Percentiles rank a stretch among this genome's conserved stretches.
These are phyloP conservation scores for Perodicticus potto DNA, from an alignment of 2,797 vertebrate genomes.

Conservation along the genomic window DNA sequence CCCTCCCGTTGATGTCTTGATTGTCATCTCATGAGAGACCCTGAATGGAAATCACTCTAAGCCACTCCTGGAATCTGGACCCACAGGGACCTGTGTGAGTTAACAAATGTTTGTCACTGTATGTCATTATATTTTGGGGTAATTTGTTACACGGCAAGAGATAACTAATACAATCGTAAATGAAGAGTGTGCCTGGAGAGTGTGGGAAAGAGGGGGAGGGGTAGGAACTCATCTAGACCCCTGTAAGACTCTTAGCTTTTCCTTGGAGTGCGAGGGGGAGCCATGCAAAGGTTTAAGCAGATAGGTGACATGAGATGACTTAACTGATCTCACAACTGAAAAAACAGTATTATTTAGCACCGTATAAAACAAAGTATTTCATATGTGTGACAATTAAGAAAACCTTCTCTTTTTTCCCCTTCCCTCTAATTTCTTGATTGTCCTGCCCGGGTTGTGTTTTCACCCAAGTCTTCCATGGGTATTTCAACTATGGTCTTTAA, in stretches of 20 bases:
- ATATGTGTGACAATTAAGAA: neutral
- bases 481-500: slow-evolving; percentile 19
- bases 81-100: neutral
- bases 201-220: neutral
- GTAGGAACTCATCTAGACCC: neutral
- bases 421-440: neutral
- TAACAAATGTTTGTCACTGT: neutral
- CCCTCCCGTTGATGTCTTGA: neutral
- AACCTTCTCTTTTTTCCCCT: neutral
- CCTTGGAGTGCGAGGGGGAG: neutral
- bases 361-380: neutral
- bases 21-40: neutral
- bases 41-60: neutral
- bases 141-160: neutral
- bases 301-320: neutral
- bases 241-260: neutral
- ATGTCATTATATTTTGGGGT: neutral
- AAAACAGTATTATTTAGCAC: neutral
- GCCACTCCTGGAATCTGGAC: neutral
- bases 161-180: neutral
- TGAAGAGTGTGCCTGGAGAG: neutral
- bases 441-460: neutral
- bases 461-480: neutral
- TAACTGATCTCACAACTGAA: neutral
- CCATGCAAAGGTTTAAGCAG: neutral